Percentiles rank a stretch among this genome's conserved stretches.
These are phyloP conservation scores for Papilio glaucus DNA, from an alignment of 1,140 invertebrate species.

Conservation along the genomic window DNA sequence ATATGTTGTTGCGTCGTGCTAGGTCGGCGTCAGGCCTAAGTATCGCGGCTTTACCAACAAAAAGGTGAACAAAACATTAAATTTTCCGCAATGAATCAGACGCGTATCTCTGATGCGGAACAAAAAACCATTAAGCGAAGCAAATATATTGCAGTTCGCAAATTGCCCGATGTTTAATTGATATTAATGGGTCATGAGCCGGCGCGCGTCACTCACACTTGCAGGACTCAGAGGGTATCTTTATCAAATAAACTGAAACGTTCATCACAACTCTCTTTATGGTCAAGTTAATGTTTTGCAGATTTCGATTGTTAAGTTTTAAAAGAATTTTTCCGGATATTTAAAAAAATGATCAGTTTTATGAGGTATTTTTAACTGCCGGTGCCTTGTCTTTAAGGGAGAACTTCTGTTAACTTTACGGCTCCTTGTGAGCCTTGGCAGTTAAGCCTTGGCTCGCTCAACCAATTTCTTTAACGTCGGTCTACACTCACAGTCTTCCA, in stretches of 20 bases:
- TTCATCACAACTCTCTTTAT: not conserved
- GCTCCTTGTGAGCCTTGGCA: too few species aligned
- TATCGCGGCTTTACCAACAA: not conserved
- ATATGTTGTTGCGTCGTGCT: not conserved
- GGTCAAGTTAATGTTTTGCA: not conserved
- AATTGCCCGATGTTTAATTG: slow-evolving; percentile 32
- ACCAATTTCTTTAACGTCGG: too few species aligned
- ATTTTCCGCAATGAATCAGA: slow-evolving; percentile 23
- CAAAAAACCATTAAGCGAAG: slow-evolving; percentile 31
- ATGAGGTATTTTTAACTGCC: too few species aligned
- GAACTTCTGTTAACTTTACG: too few species aligned
- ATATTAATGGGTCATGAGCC: slow-evolving; percentile 6
- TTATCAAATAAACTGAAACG: slow-evolving; percentile 11
- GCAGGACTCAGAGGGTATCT: not conserved
- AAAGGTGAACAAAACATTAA: slow-evolving; percentile 11
- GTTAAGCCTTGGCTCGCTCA: too few species aligned
- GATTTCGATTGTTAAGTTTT: too few species aligned
- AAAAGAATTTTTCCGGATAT: too few species aligned
- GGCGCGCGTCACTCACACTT: not conserved
- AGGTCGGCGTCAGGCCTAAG: not conserved
- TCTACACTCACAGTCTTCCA: too few species aligned
- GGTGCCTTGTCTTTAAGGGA: too few species aligned
- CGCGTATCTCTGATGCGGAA: slow-evolving; percentile 20
- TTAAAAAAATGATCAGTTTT: too few species aligned
- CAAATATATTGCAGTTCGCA: slow-evolving; percentile 29